A percentile compares a stretch with the other conserved stretches of the same genome.
phyloP scores from a whole-genome alignment of 2,113 vertebrate genomes.

The Cottus gobio region DNA sequence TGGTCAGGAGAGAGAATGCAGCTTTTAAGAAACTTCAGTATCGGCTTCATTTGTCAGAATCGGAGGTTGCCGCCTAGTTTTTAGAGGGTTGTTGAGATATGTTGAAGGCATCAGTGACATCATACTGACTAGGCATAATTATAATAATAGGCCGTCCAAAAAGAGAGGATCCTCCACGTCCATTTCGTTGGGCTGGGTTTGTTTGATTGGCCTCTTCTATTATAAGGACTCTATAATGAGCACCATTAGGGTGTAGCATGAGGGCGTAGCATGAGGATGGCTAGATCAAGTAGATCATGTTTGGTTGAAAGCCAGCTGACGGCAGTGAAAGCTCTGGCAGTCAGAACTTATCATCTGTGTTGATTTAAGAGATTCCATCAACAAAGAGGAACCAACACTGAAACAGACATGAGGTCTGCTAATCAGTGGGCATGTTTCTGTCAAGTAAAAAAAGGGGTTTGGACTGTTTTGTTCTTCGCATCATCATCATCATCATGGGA shows the following conservation, averaged over 20 bases:
- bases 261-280: constrained; percentile 2
- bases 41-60: not conserved
- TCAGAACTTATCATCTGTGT: not conserved
- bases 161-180: constrained; percentile 3
- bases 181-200: constrained; percentile 13
- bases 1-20: too few relatives aligned
- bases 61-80: not conserved
- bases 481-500: not conserved
- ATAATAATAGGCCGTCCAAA: constrained; percentile 34
- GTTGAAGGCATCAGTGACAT: not conserved
- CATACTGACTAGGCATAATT: constrained; percentile 16
- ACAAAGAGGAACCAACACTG: not conserved
- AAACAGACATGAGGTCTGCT: not conserved
- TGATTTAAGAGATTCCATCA: not conserved
- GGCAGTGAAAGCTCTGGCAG: not conserved
- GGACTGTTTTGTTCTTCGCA: not conserved
- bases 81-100: not conserved
- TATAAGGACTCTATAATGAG: constrained; percentile 14
- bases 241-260: not conserved
- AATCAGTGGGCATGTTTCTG: not conserved
- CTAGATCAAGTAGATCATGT: not conserved
- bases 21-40: too few relatives aligned
- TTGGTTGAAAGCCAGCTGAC: constrained; percentile 8
- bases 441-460: not conserved
- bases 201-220: constrained; percentile 6